phyloP scores from a whole-genome alignment of 2,113 vertebrate species.

The Camelus bactrianus region DNA sequence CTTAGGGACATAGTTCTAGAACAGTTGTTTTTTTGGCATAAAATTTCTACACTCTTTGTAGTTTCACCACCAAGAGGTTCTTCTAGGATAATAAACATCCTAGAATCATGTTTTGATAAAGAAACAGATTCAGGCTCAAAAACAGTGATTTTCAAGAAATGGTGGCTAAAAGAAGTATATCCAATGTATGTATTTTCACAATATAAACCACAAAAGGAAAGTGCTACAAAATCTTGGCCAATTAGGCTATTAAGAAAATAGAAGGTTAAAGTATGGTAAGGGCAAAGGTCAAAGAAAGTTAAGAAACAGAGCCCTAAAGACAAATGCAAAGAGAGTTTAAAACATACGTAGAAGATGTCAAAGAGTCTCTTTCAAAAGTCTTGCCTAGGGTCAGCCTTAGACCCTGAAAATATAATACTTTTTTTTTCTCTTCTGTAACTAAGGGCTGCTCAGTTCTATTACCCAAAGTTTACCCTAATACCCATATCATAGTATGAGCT shows the following conservation, averaged over 20 bases:
- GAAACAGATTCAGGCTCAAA: conserved; percentile 31
- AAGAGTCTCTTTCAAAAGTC: not conserved
- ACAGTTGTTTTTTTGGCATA: not conserved
- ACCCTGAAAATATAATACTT: conserved; percentile 30
- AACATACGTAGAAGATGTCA: not conserved
- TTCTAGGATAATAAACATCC: conserved; percentile 23
- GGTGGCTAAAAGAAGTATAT: not conserved
- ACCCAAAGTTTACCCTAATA: not conserved
- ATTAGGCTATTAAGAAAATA: not conserved
- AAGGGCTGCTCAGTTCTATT: not conserved
- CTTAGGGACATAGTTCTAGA: conserved; percentile 21
- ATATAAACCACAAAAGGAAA: conserved; percentile 26
- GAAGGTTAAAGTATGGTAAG: not conserved
- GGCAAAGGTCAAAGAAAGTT: not conserved
- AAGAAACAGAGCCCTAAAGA: not conserved
- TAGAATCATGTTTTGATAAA: conserved; percentile 14
- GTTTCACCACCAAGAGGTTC: conserved; percentile 11
- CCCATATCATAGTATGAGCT: not conserved
- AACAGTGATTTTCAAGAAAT: conserved; percentile 22
- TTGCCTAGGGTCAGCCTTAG: not conserved
- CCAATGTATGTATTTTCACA: not conserved
- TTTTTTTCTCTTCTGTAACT: not conserved
- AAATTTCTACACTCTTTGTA: not conserved
- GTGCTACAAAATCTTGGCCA: not conserved
- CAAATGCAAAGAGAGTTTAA: conserved; percentile 41